Percentiles rank a stretch among this genome's conserved stretches.
These are phyloP conservation scores for Antheraea mylitta DNA, from an alignment of 1,140 invertebrate genomes.

Conservation along the genomic window DNA sequence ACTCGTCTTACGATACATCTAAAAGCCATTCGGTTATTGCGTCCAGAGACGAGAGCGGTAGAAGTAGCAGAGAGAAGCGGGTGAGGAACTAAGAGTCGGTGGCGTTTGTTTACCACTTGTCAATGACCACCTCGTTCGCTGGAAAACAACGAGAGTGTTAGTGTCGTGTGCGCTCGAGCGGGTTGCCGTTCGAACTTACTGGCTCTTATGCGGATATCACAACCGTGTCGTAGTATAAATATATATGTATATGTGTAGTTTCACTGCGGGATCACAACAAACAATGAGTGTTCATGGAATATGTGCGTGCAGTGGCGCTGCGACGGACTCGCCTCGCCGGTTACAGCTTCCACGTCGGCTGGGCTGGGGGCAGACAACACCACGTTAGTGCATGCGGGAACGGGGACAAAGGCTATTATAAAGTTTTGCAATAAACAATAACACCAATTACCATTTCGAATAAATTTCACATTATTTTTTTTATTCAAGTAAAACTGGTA, in stretches of 20 bases:
- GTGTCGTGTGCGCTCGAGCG: slow-evolving; percentile 55
- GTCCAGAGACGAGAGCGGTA: slow-evolving; percentile 66
- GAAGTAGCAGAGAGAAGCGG: slow-evolving; percentile 71
- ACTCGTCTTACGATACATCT: slow-evolving; percentile 35
- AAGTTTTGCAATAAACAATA: slow-evolving; percentile 57
- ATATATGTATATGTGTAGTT: slow-evolving; percentile 67
- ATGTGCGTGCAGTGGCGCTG: slow-evolving; percentile 72
- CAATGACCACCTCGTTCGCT: slow-evolving; percentile 80
- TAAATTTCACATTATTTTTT: slow-evolving; percentile 4
- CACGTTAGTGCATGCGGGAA: slow-evolving; percentile 70
- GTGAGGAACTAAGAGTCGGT: slow-evolving; percentile 70
- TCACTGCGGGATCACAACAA: slow-evolving; percentile 77
- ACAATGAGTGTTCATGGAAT: slow-evolving; percentile 78
- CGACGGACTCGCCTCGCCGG: slow-evolving; percentile 53
- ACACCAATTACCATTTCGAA: background rate
- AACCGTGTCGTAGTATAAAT: slow-evolving; percentile 54
- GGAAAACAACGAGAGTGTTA: slow-evolving; percentile 79
- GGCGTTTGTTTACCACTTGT: slow-evolving; percentile 78
- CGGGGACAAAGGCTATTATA: slow-evolving; percentile 11
- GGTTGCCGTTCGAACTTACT: slow-evolving; percentile 67
- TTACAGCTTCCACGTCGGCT: slow-evolving; percentile 70
- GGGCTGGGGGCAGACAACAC: slow-evolving; percentile 74
- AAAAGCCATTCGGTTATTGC: slow-evolving; percentile 57
- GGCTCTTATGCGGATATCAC: slow-evolving; percentile 67
- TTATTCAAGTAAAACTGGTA: background rate